Base-by-base conservation (phyloP, 2,888 invertebrate species). In the Phyllotreta striolata region DNA sequence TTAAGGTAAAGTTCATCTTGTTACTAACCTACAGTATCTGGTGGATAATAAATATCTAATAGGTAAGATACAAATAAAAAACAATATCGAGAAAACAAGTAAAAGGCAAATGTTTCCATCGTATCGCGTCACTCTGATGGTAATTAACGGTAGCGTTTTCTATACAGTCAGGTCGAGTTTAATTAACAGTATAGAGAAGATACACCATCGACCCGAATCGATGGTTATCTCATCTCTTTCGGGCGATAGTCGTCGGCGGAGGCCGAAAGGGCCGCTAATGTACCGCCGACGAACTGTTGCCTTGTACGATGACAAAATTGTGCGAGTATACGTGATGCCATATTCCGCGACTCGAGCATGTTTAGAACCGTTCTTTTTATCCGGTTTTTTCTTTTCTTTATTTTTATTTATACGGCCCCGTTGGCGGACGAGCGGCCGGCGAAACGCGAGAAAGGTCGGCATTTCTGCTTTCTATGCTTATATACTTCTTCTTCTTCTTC, bases 141-240 rank as follows among this genome's bases (percentile, higher is more conserved):
- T 10, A 41, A 10, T 9, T 9, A 41, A 10, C 41, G 41, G 41
- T 41, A 41, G 10, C 24, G 24, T 24, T 24, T 24, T 24, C 24
- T 3, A 24, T 24, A 24, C 24, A 24, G 52, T 38, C 52, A 52
- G 7, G 51, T 52, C 47, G 13, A n/a, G 40, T 41, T 59, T 77
- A 77, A 77, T 77, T 77, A 76, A 74, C 72, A 70, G n/a, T n/a
- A n/a, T n/a, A n/a, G n/a, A n/a, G 24, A 70, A 74, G 73, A 75
- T 75, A 74, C 72, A 68, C 63, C 72, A 75, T 76, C 74, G 66
- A 71, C 71, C 24, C 38, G 37, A 44, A 43, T 54, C 73, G 76
- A 76, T 76, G 72, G 66, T 72, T 74, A 74, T 75, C 71, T 66
- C 63, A 52, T 64, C 57, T 62, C 55, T 56, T 61, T 52, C 3